Conservation (phyloP, 2,797 vertebrate species). For the Alauda arvensis region DNA sequence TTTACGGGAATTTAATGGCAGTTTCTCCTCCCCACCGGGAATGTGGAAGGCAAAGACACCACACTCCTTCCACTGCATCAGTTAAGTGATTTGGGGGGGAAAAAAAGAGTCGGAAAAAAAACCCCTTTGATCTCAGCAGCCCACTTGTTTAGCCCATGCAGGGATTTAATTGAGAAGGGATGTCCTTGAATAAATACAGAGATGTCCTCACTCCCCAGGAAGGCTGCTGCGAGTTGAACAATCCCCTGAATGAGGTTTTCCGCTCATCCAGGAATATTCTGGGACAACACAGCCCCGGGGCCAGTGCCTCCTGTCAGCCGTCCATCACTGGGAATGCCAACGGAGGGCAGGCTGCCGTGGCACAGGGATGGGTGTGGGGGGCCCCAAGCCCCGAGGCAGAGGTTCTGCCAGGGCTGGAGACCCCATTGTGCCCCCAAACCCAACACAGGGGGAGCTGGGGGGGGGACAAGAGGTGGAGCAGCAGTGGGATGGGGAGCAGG, state of each 20-base stretch:
- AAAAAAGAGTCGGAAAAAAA: background rate
- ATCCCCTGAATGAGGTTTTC: background rate
- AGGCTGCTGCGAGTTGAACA: background rate
- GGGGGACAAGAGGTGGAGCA: background rate
- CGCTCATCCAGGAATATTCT: background rate
- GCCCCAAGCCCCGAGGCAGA: rapidly evolving
- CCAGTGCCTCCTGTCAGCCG: background rate
- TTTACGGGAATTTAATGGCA: background rate
- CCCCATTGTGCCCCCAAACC: background rate
- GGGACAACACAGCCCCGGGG: background rate
- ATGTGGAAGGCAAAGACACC: background rate
- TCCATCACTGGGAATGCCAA: background rate
- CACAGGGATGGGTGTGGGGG: rapidly evolving
- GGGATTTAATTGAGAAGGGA: constrained; percentile 39
- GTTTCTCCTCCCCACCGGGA: background rate
- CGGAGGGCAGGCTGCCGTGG: rapidly evolving
- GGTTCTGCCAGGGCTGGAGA: background rate
- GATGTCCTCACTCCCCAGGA: constrained; percentile 13
- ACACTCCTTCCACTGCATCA: background rate
- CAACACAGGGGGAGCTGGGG: rapidly evolving
- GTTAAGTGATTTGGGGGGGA: background rate
- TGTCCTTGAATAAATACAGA: constrained; percentile 35
- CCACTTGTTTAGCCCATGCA: constrained; percentile 33
- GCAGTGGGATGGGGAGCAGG: rapidly evolving
- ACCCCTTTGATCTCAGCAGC: background rate